A percentile compares a stretch with the other conserved stretches of the same genome.
phyloP scores from a whole-genome alignment of 2,888 invertebrate genomes.

The Melanchra persicariae region DNA sequence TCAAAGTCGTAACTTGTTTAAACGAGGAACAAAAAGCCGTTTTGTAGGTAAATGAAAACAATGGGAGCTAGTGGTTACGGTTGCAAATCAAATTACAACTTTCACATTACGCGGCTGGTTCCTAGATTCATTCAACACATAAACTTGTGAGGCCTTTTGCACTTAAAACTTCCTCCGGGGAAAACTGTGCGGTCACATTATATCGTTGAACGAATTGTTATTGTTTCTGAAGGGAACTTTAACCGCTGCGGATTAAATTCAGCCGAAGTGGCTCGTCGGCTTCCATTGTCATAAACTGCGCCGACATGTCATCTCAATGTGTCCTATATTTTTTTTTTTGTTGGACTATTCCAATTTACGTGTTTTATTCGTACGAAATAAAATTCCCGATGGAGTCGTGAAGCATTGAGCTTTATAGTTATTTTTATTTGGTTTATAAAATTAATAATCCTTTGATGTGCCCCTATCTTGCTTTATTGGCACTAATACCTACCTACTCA shows the following conservation, averaged over 20 bases:
- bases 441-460: constrained; percentile 33
- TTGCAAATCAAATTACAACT: constrained; percentile 87
- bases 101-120: constrained; percentile 81
- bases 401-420: constrained; percentile 47
- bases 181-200: constrained; percentile 81
- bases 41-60: constrained; percentile 79
- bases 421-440: constrained; percentile 52
- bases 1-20: constrained; percentile 75
- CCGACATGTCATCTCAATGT: constrained; percentile 69
- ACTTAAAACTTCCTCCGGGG: constrained; percentile 83
- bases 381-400: constrained; percentile 46
- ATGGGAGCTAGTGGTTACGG: constrained; percentile 77
- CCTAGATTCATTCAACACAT: constrained; percentile 84
- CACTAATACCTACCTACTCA: constrained; percentile 1
- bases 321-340: constrained; percentile 64
- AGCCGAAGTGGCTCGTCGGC: constrained; percentile 73
- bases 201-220: constrained; percentile 84
- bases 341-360: constrained; percentile 60
- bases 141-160: constrained; percentile 85
- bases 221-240: constrained; percentile 85
- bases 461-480: background rate
- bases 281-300: constrained; percentile 71
- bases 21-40: constrained; percentile 76
- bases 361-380: constrained; percentile 58
- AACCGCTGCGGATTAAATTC: constrained; percentile 79